Percentiles rank a stretch among this genome's conserved stretches.
Evolutionary conservation across 2,797 vertebrate species (phyloP).

Genomic region (Cyclura pinguis): DNA sequence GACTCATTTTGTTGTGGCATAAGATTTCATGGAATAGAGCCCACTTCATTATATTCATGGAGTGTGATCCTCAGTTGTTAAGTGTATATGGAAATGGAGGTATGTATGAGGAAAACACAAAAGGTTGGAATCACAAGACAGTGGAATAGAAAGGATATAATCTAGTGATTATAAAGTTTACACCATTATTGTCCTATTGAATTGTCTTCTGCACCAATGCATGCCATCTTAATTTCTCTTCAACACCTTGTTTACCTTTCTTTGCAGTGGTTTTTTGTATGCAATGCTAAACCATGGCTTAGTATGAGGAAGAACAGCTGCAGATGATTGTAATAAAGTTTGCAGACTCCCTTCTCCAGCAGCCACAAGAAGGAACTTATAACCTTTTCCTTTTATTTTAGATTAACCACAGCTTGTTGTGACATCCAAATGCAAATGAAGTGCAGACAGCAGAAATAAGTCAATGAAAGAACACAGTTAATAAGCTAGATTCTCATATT

Average conservation of each 20-base stretch:
- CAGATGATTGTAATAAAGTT: neutral
- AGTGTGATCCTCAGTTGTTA: neutral
- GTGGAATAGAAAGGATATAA: too few relatives aligned
- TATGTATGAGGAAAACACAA: too few relatives aligned
- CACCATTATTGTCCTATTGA: neutral
- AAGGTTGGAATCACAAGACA: too few relatives aligned
- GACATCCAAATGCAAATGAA: neutral
- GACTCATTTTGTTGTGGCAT: neutral
- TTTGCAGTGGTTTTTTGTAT: neutral
- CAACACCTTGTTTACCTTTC: neutral
- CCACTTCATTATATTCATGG: neutral
- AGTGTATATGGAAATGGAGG: too few relatives aligned
- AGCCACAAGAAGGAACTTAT: neutral
- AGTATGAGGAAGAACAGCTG: neutral
- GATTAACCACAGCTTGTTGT: too few relatives aligned
- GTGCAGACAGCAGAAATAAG: neutral
- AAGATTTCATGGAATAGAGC: neutral
- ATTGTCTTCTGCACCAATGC: neutral
- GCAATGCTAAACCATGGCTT: neutral
- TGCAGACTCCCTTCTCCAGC: neutral
- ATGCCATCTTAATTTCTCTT: neutral
- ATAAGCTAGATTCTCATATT: neutral
- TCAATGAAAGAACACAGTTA: neutral
- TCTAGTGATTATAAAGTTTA: too few relatives aligned
- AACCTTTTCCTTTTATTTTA: neutral